These are phyloP conservation scores for Hylia prasina DNA, from an alignment of 2,113 vertebrate species.

Conservation along the genomic window DNA sequence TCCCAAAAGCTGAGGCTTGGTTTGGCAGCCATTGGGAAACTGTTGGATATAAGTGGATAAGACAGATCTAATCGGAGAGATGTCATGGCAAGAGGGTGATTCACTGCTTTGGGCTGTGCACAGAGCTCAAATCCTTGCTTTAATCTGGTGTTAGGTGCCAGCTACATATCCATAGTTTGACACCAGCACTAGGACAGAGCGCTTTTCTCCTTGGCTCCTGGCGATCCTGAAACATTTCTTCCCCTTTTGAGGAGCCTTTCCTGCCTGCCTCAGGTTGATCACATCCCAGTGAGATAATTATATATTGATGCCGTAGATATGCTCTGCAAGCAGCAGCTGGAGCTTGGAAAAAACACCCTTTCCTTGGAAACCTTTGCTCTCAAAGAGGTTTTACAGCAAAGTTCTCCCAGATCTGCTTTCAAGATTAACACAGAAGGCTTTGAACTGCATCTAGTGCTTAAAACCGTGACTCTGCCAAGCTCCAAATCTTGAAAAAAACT, in stretches of 20 bases:
- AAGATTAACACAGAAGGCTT: not conserved
- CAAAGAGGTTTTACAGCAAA: not conserved
- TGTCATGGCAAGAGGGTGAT: not conserved
- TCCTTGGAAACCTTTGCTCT: not conserved
- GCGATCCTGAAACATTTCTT: not conserved
- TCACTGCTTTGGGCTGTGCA: constrained; percentile 1
- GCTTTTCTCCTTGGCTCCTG: not conserved
- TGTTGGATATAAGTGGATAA: not conserved
- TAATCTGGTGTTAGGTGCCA: not conserved
- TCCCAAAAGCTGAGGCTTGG: not conserved
- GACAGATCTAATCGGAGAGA: not conserved
- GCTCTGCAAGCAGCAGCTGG: not conserved
- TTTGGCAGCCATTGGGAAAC: not conserved
- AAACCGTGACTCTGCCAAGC: not conserved
- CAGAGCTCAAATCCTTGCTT: not conserved
- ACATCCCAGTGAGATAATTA: not conserved
- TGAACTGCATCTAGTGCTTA: not conserved
- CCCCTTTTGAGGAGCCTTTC: not conserved
- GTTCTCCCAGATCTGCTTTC: not conserved
- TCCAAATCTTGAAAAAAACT: not conserved
- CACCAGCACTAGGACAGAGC: not conserved
- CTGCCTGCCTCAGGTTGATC: not conserved
- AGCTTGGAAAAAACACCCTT: not conserved
- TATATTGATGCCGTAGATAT: not conserved
- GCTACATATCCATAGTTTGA: not conserved